These are phyloP conservation scores for Cochlearius cochlearius DNA, from an alignment of 2,113 vertebrate genomes.

Conservation along the genomic window DNA sequence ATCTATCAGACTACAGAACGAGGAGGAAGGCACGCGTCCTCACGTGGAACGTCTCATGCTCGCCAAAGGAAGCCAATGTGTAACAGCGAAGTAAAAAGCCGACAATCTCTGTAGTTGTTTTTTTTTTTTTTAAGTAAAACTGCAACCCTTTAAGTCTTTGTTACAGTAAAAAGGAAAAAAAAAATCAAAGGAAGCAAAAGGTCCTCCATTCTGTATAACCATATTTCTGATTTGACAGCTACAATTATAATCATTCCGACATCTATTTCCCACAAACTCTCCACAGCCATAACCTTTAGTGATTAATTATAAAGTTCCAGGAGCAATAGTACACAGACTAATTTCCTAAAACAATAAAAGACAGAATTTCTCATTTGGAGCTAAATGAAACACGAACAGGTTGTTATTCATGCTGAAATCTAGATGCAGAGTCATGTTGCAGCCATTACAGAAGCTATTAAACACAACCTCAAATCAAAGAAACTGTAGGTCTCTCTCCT, in stretches of 20 bases:
- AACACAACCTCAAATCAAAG: conserved; percentile 75
- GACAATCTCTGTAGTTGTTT: neutral
- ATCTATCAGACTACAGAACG: neutral
- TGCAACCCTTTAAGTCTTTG: conserved; percentile 16
- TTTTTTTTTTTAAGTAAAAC: conserved; percentile 10
- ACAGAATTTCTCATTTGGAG: conserved; percentile 80
- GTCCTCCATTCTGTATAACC: conserved; percentile 23
- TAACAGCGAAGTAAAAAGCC: neutral
- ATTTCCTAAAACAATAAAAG: conserved; percentile 85
- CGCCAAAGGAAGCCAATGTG: neutral
- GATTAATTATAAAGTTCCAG: conserved; percentile 78
- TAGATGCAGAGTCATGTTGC: conserved; percentile 82
- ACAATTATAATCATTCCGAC: conserved; percentile 73
- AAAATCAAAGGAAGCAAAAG: conserved; percentile 34
- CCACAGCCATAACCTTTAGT: conserved; percentile 74
- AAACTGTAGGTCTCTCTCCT: conserved; percentile 64
- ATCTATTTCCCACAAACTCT: conserved; percentile 75
- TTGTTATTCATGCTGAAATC: conserved; percentile 80
- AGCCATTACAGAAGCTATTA: conserved; percentile 81
- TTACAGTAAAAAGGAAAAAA: conserved; percentile 21
- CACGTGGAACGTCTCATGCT: neutral
- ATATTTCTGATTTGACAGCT: conserved; percentile 75
- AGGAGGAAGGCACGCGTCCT: neutral
- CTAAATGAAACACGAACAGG: conserved; percentile 74
- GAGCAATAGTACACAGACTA: conserved; percentile 76